Conservation (phyloP, 30 jellyfish, hydroid and myxozoan species). For the Hydractinia symbiolongicarpus region DNA sequence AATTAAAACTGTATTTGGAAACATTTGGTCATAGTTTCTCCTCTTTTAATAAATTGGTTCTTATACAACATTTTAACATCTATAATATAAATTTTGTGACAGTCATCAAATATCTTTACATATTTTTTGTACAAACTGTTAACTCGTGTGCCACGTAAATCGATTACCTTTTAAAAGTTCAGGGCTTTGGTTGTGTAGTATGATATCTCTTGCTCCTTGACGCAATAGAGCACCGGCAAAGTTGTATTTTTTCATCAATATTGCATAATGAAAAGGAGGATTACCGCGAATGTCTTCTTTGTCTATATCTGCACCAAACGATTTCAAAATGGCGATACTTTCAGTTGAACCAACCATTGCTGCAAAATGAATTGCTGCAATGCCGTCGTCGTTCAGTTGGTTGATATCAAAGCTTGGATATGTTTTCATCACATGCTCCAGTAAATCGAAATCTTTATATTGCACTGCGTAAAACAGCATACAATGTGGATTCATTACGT, state of each 20-base stretch:
- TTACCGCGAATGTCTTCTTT: slow-evolving; percentile 11
- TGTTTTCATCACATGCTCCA: not conserved
- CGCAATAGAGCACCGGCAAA: slow-evolving; percentile 4
- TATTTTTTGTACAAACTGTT: no score
- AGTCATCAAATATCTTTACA: no score
- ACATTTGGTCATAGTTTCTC: no score
- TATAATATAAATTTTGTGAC: no score
- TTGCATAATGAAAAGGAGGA: slow-evolving; percentile 23
- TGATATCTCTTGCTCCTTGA: not conserved
- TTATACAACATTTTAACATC: no score
- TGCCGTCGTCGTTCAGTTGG: slow-evolving; percentile 21
- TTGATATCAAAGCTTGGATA: slow-evolving; percentile 10
- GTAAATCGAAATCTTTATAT: slow-evolving; percentile 12
- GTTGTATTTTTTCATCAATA: slow-evolving; percentile 10
- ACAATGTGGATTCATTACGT: not conserved
- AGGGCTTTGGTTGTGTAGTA: no score
- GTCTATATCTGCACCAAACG: slow-evolving; percentile 17
- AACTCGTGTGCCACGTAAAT: no score
- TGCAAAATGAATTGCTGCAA: slow-evolving; percentile 17
- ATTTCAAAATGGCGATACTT: not conserved
- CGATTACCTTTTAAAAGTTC: no score
- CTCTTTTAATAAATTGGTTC: no score
- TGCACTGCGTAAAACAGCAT: slow-evolving; percentile 15
- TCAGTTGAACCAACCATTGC: slow-evolving; percentile 25
- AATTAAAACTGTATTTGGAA: no score